Evolutionary conservation across 2,113 vertebrate genomes (phyloP).

Genomic region (Engraulis encrasicolus): DNA sequence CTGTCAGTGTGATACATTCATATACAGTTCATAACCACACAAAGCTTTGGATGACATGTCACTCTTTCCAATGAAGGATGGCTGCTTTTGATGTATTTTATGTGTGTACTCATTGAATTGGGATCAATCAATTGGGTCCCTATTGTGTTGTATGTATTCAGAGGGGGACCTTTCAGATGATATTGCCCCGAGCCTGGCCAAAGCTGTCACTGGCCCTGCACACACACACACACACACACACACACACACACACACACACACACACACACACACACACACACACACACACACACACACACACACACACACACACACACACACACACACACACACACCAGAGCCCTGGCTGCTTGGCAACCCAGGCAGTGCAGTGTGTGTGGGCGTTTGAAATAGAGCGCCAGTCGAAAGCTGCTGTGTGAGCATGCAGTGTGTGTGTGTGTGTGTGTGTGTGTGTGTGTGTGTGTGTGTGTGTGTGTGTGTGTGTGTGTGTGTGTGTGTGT

Average conservation of each 20-base stretch:
- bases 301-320: constrained; percentile 1
- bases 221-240: constrained; percentile 15
- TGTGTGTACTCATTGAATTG: no score
- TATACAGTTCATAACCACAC: no score
- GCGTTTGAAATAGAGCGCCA: background rate
- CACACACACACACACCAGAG: background rate
- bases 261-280: background rate
- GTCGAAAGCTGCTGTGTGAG: constrained; percentile 9
- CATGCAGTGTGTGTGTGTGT: background rate
- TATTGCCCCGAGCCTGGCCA: no score
- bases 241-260: constrained; percentile 12
- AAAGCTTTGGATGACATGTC: no score
- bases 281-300: background rate
- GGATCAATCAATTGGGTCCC: no score
- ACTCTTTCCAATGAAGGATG: no score
- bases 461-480: background rate
- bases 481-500: background rate
- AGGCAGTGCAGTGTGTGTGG: background rate
- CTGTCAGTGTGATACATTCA: no score
- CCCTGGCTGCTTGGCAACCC: background rate
- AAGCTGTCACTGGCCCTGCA: no score
- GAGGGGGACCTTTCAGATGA: no score
- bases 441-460: constrained; percentile 6
- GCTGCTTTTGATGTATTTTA: no score
- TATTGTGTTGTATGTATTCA: no score